Percentiles rank a stretch among this genome's conserved stretches.
Evolutionary conservation across 2,113 vertebrate genomes (phyloP).

Genomic region (Eulemur rufifrons): DNA sequence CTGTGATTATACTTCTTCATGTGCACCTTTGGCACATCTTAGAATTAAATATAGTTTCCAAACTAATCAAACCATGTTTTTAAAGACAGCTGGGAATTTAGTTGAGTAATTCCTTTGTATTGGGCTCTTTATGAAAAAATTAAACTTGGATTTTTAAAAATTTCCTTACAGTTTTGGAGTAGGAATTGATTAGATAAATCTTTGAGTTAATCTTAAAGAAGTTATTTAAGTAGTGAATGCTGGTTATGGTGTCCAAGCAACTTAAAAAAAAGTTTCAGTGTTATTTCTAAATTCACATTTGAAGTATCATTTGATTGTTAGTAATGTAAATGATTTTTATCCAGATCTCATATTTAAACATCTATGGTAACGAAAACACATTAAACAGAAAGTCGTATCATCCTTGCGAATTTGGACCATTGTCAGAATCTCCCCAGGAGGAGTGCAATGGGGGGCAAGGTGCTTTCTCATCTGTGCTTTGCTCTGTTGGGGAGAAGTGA

Average conservation of each 20-base stretch:
- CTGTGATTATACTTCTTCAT: background rate
- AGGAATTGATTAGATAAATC: background rate
- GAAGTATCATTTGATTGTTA: background rate
- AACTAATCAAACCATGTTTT: background rate
- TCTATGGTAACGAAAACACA: background rate
- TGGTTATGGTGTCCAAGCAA: background rate
- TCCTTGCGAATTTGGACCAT: background rate
- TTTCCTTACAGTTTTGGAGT: background rate
- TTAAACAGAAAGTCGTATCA: background rate
- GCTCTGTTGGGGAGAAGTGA: background rate
- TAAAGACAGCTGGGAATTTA: background rate
- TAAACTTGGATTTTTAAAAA: background rate
- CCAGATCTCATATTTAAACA: background rate
- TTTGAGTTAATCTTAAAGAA: background rate
- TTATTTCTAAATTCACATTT: background rate
- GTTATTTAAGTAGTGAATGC: background rate
- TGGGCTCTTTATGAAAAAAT: background rate
- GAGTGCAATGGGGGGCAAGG: accelerated
- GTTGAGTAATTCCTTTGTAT: background rate
- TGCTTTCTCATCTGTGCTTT: background rate
- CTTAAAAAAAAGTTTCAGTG: background rate
- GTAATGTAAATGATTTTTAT: background rate
- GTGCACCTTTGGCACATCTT: background rate
- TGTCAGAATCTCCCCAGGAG: background rate
- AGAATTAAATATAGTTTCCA: background rate